Conservation (phyloP, 2,113 vertebrate species). For the Talpa occidentalis region DNA sequence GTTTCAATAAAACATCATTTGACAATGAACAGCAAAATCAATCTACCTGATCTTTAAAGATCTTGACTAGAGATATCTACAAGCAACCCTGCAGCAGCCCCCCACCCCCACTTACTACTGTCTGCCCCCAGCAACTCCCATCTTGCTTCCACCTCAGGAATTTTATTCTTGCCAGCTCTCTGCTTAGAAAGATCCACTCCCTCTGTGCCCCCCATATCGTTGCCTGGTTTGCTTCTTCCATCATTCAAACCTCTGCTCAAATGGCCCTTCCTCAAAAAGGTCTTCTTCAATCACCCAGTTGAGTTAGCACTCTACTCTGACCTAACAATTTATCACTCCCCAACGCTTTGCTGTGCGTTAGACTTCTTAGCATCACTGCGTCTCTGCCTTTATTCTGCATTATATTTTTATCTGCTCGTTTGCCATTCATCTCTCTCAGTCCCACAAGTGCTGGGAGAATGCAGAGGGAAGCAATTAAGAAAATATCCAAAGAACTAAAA, state of each 20-base stretch:
- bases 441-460: neutral
- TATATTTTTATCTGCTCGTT: conserved; percentile 25
- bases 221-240: neutral
- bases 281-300: neutral
- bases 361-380: neutral
- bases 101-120: neutral
- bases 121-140: neutral
- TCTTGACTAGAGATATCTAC: neutral
- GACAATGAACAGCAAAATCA: neutral
- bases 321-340: neutral
- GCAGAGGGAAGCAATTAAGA: conserved; percentile 41
- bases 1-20: too few species aligned
- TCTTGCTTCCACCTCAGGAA: neutral
- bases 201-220: neutral
- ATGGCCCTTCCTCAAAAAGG: neutral
- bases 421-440: neutral
- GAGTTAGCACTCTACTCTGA: neutral
- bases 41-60: neutral
- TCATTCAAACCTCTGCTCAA: conserved; percentile 6
- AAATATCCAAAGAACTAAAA: conserved; percentile 32
- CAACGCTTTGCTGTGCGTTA: neutral
- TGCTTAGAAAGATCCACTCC: neutral
- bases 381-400: conserved; percentile 6
- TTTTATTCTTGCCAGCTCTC: neutral
- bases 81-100: neutral